Evolutionary conservation across 2,888 invertebrate genomes (phyloP).

Genomic region (Piscicola geometra): DNA sequence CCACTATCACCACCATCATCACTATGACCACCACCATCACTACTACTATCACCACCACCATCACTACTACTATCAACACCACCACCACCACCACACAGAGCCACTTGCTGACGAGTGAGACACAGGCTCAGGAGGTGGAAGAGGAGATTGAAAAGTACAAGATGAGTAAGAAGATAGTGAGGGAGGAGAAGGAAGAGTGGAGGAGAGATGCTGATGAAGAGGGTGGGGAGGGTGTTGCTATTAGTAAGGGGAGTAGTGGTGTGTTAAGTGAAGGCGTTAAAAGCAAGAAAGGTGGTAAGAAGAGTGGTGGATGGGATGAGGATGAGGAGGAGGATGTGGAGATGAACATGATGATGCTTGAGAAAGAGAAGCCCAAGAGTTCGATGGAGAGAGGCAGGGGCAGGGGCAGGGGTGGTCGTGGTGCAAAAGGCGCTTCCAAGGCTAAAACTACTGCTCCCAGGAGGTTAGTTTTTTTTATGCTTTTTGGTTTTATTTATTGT

Average conservation of each 20-base stretch:
- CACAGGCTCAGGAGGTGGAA: neutral
- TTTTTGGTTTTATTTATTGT: too few species aligned
- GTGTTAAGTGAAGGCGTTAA: neutral
- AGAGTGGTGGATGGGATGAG: neutral
- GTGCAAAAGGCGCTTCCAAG: too few species aligned
- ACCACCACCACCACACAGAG: neutral
- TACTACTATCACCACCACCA: neutral
- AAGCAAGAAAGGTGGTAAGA: neutral
- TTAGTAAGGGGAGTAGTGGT: too few species aligned
- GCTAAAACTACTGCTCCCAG: too few species aligned
- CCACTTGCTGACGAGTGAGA: too few species aligned
- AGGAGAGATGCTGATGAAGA: neutral
- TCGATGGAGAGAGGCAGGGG: too few species aligned
- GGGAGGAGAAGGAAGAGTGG: neutral
- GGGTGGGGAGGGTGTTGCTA: too few species aligned
- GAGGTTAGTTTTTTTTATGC: too few species aligned
- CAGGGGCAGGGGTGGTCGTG: too few species aligned
- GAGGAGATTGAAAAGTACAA: neutral
- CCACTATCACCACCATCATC: conserved; percentile 11
- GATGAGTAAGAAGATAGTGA: neutral
- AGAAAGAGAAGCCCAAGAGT: neutral
- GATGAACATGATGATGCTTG: neutral
- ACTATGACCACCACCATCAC: conserved; percentile 13
- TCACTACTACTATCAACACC: conserved; percentile 12
- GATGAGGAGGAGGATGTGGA: neutral